Evolutionary conservation across 2,113 vertebrate genomes (phyloP).

Genomic region (Apodemus sylvaticus): DNA sequence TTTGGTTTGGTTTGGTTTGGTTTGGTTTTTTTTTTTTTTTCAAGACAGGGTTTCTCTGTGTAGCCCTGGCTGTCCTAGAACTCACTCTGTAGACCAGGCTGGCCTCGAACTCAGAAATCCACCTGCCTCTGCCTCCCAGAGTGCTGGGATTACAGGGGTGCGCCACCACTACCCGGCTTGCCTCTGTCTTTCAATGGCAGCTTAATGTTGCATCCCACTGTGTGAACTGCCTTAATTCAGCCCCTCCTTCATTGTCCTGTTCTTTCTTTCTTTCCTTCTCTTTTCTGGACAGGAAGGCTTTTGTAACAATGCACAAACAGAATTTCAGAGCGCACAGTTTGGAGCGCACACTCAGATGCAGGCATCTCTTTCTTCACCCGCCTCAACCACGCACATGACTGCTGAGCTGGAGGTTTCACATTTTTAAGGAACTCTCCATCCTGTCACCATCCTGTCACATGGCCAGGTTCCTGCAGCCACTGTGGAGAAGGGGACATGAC

Average conservation of each 20-base stretch:
- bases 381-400: slow-evolving; percentile 47
- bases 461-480: background rate
- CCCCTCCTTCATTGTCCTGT: background rate
- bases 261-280: no score
- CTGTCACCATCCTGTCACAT: slow-evolving; percentile 45
- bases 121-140: no score
- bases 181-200: background rate
- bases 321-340: background rate
- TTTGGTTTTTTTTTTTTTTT: no score
- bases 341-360: background rate
- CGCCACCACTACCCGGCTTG: no score
- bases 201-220: background rate
- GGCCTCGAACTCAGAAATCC: no score
- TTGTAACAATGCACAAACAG: slow-evolving; percentile 19
- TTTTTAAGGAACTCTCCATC: slow-evolving; percentile 37
- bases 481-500: background rate
- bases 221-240: background rate
- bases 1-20: no score
- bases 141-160: no score
- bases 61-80: no score
- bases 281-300: background rate
- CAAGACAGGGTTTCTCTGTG: no score
- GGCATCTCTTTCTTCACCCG: slow-evolving; percentile 26
- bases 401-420: background rate
- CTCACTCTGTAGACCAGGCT: no score